Conservation (phyloP, 2,888 invertebrate species). For the Cryptocephalus moraei region DNA sequence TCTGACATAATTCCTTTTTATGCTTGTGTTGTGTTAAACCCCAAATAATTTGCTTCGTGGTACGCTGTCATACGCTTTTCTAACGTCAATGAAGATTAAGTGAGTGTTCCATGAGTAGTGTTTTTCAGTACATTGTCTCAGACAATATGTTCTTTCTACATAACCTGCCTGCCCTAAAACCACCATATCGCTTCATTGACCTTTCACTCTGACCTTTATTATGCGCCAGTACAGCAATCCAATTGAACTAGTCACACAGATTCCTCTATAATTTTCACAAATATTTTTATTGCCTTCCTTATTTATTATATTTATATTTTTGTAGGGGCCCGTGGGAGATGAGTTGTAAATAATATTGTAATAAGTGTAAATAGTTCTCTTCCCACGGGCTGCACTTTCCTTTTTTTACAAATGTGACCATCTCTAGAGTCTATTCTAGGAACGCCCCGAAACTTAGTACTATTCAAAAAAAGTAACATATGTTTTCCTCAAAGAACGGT, state of each 20-base stretch:
- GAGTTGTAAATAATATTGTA: too few species aligned
- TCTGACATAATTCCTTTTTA: neutral
- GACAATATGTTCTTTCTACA: neutral
- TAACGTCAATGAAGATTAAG: neutral
- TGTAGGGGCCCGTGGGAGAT: too few species aligned
- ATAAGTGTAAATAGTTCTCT: too few species aligned
- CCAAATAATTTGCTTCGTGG: too few species aligned
- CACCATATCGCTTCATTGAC: neutral
- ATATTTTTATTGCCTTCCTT: neutral
- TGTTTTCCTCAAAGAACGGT: too few species aligned
- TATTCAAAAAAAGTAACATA: too few species aligned
- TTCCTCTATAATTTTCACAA: neutral
- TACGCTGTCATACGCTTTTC: neutral
- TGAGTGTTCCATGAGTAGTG: neutral
- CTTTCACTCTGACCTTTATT: neutral
- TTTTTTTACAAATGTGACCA: too few species aligned
- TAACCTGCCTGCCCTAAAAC: neutral
- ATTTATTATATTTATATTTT: neutral
- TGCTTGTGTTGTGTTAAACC: neutral
- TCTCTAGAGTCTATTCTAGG: too few species aligned
- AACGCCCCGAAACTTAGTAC: too few species aligned
- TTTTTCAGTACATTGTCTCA: neutral
- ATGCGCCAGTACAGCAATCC: neutral
- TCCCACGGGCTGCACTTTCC: too few species aligned
- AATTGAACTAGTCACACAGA: neutral